These are phyloP conservation scores for Orcinus orca DNA, from an alignment of 2,113 vertebrate genomes.

Conservation along the genomic window DNA sequence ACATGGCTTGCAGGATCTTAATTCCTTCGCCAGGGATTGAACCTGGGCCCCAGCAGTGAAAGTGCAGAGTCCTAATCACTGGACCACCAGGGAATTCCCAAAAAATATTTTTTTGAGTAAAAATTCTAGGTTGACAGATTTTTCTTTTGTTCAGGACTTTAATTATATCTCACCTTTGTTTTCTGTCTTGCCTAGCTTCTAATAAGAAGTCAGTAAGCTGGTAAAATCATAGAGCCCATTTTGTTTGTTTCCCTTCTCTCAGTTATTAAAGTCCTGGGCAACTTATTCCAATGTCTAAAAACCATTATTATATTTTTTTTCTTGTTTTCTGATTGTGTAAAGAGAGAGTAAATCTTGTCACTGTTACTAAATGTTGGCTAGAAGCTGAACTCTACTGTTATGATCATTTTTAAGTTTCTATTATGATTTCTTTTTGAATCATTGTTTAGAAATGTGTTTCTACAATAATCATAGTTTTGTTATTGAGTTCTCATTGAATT, in stretches of 20 bases:
- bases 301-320: background rate
- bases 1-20: background rate
- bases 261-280: background rate
- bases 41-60: background rate
- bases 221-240: background rate
- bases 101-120: background rate
- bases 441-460: background rate
- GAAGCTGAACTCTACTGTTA: background rate
- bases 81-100: background rate
- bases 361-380: background rate
- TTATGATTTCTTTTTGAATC: background rate
- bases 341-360: background rate
- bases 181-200: background rate
- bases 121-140: background rate
- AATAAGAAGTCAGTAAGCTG: background rate
- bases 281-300: background rate
- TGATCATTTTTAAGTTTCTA: background rate
- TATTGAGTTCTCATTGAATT: background rate
- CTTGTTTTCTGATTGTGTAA: background rate
- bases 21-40: background rate
- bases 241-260: background rate
- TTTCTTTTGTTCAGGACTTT: background rate
- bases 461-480: background rate
- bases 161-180: background rate
- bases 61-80: background rate